phyloP scores from a whole-genome alignment of 2,113 vertebrate species.

The Lepus timidus region DNA sequence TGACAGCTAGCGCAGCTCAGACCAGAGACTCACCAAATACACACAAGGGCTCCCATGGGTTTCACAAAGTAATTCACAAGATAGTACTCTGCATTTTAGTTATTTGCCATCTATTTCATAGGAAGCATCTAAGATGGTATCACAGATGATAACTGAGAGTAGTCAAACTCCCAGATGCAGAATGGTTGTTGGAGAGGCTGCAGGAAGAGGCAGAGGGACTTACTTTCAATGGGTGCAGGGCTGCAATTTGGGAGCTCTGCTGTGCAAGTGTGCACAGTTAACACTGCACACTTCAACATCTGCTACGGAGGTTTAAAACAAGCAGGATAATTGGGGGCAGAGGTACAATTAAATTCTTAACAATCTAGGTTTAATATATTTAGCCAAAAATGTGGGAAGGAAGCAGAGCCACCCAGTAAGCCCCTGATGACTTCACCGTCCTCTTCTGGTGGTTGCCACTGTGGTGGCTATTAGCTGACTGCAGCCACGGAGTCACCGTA shows the following conservation, averaged over 20 bases:
- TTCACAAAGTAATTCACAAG: background rate
- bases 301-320: background rate
- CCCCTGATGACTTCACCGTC: rapidly evolving
- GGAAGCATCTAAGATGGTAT: background rate
- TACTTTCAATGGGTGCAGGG: background rate
- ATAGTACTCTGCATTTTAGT: too few species aligned
- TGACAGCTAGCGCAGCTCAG: rapidly evolving
- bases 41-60: rapidly evolving
- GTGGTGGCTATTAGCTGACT: rapidly evolving
- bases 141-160: background rate
- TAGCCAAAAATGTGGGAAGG: background rate
- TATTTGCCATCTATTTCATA: background rate
- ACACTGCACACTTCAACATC: too few species aligned
- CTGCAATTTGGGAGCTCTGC: background rate
- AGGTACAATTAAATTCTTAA: background rate
- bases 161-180: background rate
- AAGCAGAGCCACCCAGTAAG: rapidly evolving
- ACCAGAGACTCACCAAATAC: background rate
- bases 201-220: too few species aligned
- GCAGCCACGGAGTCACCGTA: rapidly evolving
- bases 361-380: background rate
- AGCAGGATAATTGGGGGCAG: background rate
- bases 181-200: too few species aligned
- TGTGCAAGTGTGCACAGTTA: too few species aligned
- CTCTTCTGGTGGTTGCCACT: rapidly evolving